Conservation (phyloP, 2,888 invertebrate genomes). For the Acheta domesticus region DNA sequence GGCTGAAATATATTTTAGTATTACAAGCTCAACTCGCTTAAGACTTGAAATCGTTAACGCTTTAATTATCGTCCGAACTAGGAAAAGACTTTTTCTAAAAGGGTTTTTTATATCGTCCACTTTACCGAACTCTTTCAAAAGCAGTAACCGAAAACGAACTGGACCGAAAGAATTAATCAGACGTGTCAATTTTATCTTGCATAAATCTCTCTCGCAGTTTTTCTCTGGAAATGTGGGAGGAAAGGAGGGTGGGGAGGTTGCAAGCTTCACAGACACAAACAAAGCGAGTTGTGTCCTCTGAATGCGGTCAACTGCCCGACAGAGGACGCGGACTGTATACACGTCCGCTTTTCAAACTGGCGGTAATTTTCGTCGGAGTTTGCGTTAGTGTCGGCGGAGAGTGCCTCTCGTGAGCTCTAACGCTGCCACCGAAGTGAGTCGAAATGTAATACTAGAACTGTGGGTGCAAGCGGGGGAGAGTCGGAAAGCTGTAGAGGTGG, state of each 20-base stretch:
- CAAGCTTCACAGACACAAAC: not conserved
- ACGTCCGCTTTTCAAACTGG: not conserved
- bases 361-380: not conserved
- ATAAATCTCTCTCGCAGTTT: not conserved
- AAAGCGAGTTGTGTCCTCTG: constrained; percentile 3
- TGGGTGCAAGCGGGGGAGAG: too few species aligned
- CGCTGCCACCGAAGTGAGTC: not conserved
- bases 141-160: not conserved
- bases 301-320: not conserved
- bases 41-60: too few species aligned
- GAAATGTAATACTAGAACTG: not conserved
- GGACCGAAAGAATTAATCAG: not conserved
- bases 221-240: not conserved
- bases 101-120: too few species aligned
- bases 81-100: too few species aligned
- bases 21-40: too few species aligned
- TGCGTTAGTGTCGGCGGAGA: not conserved
- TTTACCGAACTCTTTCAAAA: too few species aligned
- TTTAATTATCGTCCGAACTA: too few species aligned
- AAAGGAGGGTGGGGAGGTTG: not conserved
- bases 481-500: too few species aligned
- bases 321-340: too few species aligned
- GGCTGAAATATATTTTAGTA: too few species aligned
- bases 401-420: too few species aligned
- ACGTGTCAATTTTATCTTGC: not conserved